Percentiles rank a stretch among this genome's conserved stretches.
These are phyloP conservation scores for Cardiocondyla obscurior DNA, from an alignment of 1,140 invertebrate genomes.

Conservation along the genomic window DNA sequence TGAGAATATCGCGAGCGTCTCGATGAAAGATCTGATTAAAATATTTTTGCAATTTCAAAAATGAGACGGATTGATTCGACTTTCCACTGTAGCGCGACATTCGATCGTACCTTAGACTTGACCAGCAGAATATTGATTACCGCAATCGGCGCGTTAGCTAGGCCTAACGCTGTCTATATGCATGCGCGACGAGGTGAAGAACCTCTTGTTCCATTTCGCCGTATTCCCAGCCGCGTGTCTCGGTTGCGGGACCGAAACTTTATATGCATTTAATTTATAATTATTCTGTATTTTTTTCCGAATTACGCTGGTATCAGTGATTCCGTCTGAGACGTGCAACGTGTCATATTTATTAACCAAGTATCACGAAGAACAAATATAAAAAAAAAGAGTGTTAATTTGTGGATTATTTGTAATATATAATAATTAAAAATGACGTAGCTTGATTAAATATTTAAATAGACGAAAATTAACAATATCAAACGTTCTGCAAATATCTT, in stretches of 20 bases:
- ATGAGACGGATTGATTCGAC: constrained; percentile 3
- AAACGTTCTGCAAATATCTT: not conserved
- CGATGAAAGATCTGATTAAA: not conserved
- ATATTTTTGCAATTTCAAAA: not conserved
- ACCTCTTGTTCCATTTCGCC: constrained; percentile 80
- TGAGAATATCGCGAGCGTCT: not conserved
- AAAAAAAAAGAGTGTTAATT: not conserved
- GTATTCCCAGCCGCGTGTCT: constrained; percentile 56
- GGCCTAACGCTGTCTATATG: constrained; percentile 67
- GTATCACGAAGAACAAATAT: not conserved
- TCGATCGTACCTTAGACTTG: constrained; percentile 67
- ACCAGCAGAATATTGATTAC: constrained; percentile 77
- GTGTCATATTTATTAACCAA: not conserved
- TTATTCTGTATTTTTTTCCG: constrained; percentile 6
- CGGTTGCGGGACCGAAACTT: not conserved
- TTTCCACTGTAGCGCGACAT: constrained; percentile 6
- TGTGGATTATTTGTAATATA: not conserved
- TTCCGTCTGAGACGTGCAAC: not conserved
- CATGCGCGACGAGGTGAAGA: constrained; percentile 78
- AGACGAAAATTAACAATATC: not conserved
- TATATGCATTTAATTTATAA: constrained; percentile 35
- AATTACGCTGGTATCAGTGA: not conserved
- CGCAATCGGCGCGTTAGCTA: constrained; percentile 68
- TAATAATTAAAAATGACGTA: too few relatives aligned
- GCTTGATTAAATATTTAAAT: not conserved